A percentile compares a stretch with the other conserved stretches of the same genome.
Conservation (phyloP, 2,888 invertebrate species). For the Thymelicus lineola region DNA sequence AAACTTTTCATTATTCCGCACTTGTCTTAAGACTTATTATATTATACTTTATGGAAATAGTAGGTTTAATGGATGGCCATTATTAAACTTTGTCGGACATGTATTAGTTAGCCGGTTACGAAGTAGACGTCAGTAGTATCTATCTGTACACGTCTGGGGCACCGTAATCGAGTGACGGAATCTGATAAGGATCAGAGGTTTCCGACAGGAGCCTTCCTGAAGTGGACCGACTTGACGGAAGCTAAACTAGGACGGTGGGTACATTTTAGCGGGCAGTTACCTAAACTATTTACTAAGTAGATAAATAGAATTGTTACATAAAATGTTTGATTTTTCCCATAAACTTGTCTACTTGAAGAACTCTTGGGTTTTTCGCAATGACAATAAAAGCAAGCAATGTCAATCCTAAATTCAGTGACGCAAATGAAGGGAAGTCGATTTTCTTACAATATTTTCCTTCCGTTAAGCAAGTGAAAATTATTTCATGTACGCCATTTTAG, state of each 20-base stretch:
- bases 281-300: neutral
- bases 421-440: no score
- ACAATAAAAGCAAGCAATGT: no score
- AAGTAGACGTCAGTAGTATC: neutral
- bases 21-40: no score
- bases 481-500: no score
- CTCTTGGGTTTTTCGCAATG: no score
- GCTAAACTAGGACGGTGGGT: conserved; percentile 27
- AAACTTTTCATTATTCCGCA: no score
- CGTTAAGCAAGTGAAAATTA: no score
- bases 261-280: neutral
- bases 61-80: neutral
- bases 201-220: conserved; percentile 30
- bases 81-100: neutral
- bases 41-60: no score
- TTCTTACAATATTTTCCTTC: no score
- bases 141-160: conserved; percentile 14
- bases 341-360: no score
- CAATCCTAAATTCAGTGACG: no score
- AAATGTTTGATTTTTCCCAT: no score
- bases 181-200: conserved; percentile 37
- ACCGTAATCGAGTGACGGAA: conserved; percentile 27
- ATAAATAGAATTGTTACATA: neutral
- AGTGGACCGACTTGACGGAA: conserved; percentile 35
- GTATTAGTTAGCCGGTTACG: neutral